Percentiles rank a stretch among this genome's conserved stretches.
Conservation (phyloP, 2,797 vertebrate genomes). For the Chaunax sp. region DNA sequence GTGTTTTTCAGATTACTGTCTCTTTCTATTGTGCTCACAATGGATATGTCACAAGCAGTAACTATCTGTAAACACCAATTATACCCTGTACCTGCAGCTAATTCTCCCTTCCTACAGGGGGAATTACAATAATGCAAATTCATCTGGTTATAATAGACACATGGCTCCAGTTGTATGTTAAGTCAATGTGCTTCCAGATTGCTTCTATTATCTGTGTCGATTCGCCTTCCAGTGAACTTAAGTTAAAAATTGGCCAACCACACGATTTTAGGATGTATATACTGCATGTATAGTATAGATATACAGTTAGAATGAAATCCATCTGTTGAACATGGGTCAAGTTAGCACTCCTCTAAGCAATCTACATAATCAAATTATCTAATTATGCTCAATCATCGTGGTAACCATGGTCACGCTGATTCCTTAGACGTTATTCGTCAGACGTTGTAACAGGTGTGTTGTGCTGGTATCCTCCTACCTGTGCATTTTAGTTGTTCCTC, state of each 20-base stretch:
- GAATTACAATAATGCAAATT: neutral
- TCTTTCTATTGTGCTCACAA: neutral
- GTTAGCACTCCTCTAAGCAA: neutral
- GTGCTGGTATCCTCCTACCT: neutral
- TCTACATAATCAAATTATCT: neutral
- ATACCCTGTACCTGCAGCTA: neutral
- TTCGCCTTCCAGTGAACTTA: too few species aligned
- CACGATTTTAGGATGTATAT: too few species aligned
- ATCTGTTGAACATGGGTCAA: neutral
- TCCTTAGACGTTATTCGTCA: too few species aligned
- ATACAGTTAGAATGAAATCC: neutral
- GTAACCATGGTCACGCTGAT: neutral
- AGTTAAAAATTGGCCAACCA: too few species aligned
- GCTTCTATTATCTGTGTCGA: neutral
- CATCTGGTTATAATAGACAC: neutral
- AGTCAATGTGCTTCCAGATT: neutral
- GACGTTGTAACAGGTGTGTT: neutral
- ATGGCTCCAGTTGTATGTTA: neutral
- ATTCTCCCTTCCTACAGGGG: neutral
- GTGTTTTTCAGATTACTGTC: neutral
- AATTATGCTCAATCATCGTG: neutral
- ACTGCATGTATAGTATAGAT: neutral
- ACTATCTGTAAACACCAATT: slow-evolving; percentile 12
- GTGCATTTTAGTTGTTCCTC: neutral
- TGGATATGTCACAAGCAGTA: neutral